phyloP scores from a whole-genome alignment of 2,797 vertebrate genomes.

The Anabacerthia variegaticeps region DNA sequence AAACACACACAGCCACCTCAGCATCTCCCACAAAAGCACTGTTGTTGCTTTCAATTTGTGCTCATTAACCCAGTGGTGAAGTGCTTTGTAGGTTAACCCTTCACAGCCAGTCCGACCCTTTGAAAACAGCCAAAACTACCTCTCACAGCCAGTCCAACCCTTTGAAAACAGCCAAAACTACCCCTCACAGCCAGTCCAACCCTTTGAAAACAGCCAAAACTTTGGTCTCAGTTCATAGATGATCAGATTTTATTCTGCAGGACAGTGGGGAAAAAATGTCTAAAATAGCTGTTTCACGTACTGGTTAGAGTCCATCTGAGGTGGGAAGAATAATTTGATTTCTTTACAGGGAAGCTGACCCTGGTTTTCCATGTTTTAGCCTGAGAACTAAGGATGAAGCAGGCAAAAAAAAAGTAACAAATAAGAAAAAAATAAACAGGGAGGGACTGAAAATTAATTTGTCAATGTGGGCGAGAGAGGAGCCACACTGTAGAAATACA shows the following conservation, averaged over 20 bases:
- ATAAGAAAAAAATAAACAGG: background rate
- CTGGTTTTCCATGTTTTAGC: background rate
- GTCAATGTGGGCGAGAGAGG: background rate
- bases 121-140: background rate
- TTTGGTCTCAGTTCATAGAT: background rate
- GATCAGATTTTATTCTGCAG: background rate
- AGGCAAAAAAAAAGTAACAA: background rate
- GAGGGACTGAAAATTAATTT: conserved; percentile 5
- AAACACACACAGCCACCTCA: fast-evolving
- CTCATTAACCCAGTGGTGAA: background rate
- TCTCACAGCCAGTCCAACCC: background rate
- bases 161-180: background rate
- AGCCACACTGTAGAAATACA: background rate
- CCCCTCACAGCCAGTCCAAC: background rate
- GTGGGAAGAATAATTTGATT: background rate
- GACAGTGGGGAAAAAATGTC: background rate
- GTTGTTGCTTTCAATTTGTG: background rate
- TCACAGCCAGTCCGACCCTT: background rate
- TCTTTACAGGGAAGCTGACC: background rate
- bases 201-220: background rate
- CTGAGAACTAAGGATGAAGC: background rate
- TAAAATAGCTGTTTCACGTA: background rate
- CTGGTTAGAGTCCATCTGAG: background rate
- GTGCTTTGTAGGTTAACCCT: background rate
- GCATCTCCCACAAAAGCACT: background rate